Evolutionary conservation across 1,140 invertebrate species (phyloP).

Genomic region (Phymorhynchus buccinoides): DNA sequence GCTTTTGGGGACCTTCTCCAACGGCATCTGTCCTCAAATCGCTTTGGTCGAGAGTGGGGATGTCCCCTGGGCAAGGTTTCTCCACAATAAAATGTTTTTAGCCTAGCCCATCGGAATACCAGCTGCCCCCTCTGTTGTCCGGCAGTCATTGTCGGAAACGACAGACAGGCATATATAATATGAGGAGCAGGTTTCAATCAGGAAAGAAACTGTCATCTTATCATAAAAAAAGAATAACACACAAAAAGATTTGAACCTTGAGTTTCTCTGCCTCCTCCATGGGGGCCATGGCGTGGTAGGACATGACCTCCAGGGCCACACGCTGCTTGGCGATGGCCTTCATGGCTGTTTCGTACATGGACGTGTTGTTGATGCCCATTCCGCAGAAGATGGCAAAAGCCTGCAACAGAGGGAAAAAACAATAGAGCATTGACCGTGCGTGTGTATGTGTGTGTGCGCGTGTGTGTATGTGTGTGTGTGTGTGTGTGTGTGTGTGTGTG

Average conservation of each 20-base stretch:
- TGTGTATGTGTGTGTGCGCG: too few relatives aligned
- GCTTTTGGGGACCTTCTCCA: too few relatives aligned
- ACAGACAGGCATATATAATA: too few relatives aligned
- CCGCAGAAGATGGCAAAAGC: slow-evolving; percentile 98
- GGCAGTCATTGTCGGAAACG: too few relatives aligned
- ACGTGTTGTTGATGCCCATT: slow-evolving; percentile 96
- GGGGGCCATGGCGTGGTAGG: slow-evolving; percentile 95
- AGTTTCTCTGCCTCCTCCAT: slow-evolving; percentile 88
- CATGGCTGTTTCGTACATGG: slow-evolving; percentile 87
- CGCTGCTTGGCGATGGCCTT: slow-evolving; percentile 97
- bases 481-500: slow-evolving; percentile 20
- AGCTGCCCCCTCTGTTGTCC: too few relatives aligned
- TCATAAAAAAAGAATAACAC: background rate
- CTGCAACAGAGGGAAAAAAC: slow-evolving; percentile 78
- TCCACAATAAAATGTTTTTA: too few relatives aligned
- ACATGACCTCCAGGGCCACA: slow-evolving; percentile 94
- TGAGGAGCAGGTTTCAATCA: too few relatives aligned
- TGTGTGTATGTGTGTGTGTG: slow-evolving; percentile 15
- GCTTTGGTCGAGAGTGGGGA: too few relatives aligned
- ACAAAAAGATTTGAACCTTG: slow-evolving; percentile 57
- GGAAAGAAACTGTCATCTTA: too few relatives aligned
- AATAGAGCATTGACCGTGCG: background rate
- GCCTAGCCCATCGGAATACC: too few relatives aligned
- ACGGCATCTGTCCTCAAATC: too few relatives aligned
- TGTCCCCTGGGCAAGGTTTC: too few relatives aligned